A percentile compares a stretch with the other conserved stretches of the same genome.
phyloP scores from a whole-genome alignment of 1,140 invertebrate species.

The Agraylea sexmaculata region DNA sequence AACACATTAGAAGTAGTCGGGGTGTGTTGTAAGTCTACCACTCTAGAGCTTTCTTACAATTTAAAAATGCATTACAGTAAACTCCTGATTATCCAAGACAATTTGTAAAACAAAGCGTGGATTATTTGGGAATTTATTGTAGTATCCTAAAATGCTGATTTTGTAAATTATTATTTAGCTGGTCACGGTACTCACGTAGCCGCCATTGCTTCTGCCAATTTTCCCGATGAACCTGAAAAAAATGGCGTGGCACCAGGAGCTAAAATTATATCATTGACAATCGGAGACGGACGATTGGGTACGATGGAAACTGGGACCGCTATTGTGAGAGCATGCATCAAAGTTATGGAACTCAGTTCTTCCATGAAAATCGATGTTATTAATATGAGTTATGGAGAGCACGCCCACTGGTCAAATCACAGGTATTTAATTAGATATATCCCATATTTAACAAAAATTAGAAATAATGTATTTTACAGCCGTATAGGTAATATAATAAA shows the following conservation, averaged over 20 bases:
- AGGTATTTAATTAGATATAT: slow-evolving; percentile 49
- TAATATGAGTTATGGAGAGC: slow-evolving; percentile 98
- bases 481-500: slow-evolving; percentile 75
- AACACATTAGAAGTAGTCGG: slow-evolving; percentile 87
- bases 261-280: slow-evolving; percentile 86
- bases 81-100: too few species aligned
- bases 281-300: slow-evolving; percentile 77
- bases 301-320: slow-evolving; percentile 96
- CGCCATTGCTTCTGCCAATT: slow-evolving; percentile 86
- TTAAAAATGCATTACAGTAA: too few species aligned
- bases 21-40: slow-evolving; percentile 69
- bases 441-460: slow-evolving; percentile 6
- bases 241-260: slow-evolving; percentile 96
- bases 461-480: slow-evolving; percentile 35
- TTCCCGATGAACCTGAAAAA: slow-evolving; percentile 77
- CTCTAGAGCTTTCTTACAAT: too few species aligned
- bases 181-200: slow-evolving; percentile 96
- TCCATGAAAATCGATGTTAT: slow-evolving; percentile 68
- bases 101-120: not conserved
- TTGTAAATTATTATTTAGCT: slow-evolving; percentile 43
- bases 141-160: slow-evolving; percentile 10
- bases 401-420: slow-evolving; percentile 77
- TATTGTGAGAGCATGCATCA: slow-evolving; percentile 80
- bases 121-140: not conserved
- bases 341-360: slow-evolving; percentile 62